Evolutionary conservation across 1,140 invertebrate genomes (phyloP).

Genomic region (Sweltsa coloradensis): DNA sequence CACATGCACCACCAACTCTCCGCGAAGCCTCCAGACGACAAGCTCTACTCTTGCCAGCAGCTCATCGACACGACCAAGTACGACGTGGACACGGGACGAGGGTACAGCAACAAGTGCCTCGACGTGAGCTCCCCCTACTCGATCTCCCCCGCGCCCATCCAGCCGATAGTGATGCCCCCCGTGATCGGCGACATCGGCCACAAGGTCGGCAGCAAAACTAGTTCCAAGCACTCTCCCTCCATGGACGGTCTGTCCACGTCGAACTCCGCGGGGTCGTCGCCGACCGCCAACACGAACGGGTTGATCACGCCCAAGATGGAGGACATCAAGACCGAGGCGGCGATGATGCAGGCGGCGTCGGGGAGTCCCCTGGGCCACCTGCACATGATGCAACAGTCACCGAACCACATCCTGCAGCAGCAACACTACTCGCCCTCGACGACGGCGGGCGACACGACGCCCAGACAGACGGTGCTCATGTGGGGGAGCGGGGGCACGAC

Average conservation of each 20-base stretch:
- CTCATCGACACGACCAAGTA: slow-evolving; percentile 26
- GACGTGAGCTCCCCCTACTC: slow-evolving; percentile 33
- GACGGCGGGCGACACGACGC: slow-evolving; percentile 31
- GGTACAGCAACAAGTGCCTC: slow-evolving; percentile 27
- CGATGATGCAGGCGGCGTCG: slow-evolving; percentile 20
- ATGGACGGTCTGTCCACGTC: slow-evolving; percentile 35
- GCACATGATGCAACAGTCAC: slow-evolving; percentile 18
- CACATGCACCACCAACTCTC: slow-evolving; percentile 24
- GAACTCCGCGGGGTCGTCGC: slow-evolving; percentile 41
- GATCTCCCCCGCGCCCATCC: slow-evolving; percentile 20
- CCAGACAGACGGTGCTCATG: slow-evolving; percentile 75
- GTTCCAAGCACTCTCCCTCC: slow-evolving; percentile 27
- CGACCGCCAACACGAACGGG: slow-evolving; percentile 36
- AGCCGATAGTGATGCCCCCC: slow-evolving; percentile 29
- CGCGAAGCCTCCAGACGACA: slow-evolving; percentile 32
- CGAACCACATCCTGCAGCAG: neutral
- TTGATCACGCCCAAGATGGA: slow-evolving; percentile 49
- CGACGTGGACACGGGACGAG: slow-evolving; percentile 34
- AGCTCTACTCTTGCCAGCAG: slow-evolving; percentile 46
- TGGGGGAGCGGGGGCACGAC: slow-evolving; percentile 51
- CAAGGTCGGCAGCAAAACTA: slow-evolving; percentile 21
- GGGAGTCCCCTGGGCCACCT: slow-evolving; percentile 28
- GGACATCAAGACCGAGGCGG: slow-evolving; percentile 41
- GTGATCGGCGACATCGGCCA: neutral
- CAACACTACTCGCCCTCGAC: slow-evolving; percentile 28